Base-by-base conservation (phyloP, 1,140 invertebrate species). In the Drosophila kurseongensis region DNA sequence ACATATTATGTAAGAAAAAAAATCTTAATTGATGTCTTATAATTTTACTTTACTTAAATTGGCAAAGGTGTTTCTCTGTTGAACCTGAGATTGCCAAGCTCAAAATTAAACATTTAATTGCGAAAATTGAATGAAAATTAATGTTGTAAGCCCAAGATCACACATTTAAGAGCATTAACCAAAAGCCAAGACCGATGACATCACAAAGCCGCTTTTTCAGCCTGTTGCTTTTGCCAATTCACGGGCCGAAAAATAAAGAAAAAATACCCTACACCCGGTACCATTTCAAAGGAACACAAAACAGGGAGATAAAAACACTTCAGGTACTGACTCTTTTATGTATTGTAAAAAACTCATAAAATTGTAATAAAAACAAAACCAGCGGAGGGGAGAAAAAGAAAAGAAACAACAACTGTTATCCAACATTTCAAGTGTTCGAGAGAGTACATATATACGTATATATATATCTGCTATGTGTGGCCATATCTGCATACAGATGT, bases 351-450 rank as follows among this genome's bases (percentile, higher is more conserved):
- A 51, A 45, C 32, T 60, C 69, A 52, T 75, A 85, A 81, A 86
- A 73, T 61, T 80, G 55, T 65, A 84, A 61, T 76, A 77, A 89
- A 86, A 79, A 79, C 47, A 76, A 73, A 75, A 78, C 23, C 42
- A 52, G 23, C 42, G 1, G 16, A 55, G 40, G 35, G 32, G 36
- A 16, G 23, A 36, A n/a, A 65, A 65, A 56, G 65, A 80, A 69
- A 60, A 75, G 55, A 57, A 86, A 86, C 75, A 86, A 82, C 78
- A 88, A 88, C 84, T 88, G 84, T 88, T 88, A 88, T 84, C 54
- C 84, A 88, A 88, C 82, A 80, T 89, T 76, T 86, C 58, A 68
- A 74, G 59, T 75, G 65, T 62, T 75, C 56, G 52, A 36, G 56
- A 66, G 62, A 54, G 67, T 60, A 23, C 42, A 18, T 16, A 16